phyloP scores from a whole-genome alignment of 92 coral and sea anemone genomes.

The Heliopora coerulea region DNA sequence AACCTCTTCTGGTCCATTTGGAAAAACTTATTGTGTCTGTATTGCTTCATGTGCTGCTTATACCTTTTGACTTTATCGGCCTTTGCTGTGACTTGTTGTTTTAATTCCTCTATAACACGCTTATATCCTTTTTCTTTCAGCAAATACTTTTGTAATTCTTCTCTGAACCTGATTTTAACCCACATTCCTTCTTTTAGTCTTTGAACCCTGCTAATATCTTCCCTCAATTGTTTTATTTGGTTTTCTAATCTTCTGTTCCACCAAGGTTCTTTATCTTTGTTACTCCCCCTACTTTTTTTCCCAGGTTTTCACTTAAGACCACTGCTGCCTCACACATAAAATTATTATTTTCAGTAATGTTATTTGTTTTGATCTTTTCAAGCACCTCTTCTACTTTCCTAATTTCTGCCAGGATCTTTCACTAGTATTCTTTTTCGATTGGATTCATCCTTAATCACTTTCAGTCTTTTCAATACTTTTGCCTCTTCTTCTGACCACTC shows the following conservation, averaged over 20 bases:
- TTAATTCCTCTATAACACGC: constrained; percentile 46
- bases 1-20: constrained; percentile 39
- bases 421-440: not conserved
- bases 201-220: constrained; percentile 39
- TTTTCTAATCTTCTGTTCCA: constrained; percentile 3
- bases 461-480: too few relatives aligned
- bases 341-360: too few relatives aligned
- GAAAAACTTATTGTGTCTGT: constrained; percentile 43
- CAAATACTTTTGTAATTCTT: constrained; percentile 12
- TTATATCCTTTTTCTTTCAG: constrained; percentile 37
- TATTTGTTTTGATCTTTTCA: too few relatives aligned
- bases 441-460: too few relatives aligned
- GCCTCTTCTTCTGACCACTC: too few relatives aligned
- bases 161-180: not conserved
- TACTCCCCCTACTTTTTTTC: constrained; percentile 13
- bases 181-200: not conserved
- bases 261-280: not conserved
- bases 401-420: too few relatives aligned
- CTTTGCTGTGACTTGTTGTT: constrained; percentile 44
- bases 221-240: constrained; percentile 8
- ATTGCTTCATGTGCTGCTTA: constrained; percentile 9
- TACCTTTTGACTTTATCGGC: constrained; percentile 25
- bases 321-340: not conserved
- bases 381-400: too few relatives aligned
- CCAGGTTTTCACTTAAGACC: constrained; percentile 9